Base-by-base conservation (phyloP, 2,797 vertebrate species). In the Vultur gryphus region DNA sequence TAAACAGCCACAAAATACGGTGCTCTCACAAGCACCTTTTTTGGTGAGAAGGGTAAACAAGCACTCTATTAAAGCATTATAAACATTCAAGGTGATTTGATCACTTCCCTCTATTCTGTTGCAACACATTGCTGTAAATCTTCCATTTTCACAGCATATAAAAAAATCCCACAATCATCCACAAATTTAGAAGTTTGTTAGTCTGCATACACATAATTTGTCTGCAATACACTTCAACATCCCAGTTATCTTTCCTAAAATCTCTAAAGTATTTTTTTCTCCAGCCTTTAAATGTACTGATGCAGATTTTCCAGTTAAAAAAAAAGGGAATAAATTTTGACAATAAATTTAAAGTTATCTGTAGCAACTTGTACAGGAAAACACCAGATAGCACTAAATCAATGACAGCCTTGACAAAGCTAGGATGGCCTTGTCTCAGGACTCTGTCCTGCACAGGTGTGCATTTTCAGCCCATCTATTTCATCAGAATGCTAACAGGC, bases 41-140 rank as follows among this genome's bases (percentile, higher is more conserved):
- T 96, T 97, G 95, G 96, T 96, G 87, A 97, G 82, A 94, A 80
- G 89, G 90, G 94, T 96, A 97, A 97, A 97, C 93, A 97, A 96
- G 87, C 93, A 97, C 94, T 94, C 93, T 94, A 91, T 95, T 97
- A 97, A 97, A 97, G 94, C 95, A 96, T 87, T 92, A 93, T 67
- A 85, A 78, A 96, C 79, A 93, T 89, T 93, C 46, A 93, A 55
- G 35, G 54, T 69, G 79, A 96, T 91, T 17, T 54, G 25, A 95
- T 84, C 55, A 84, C 66, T 93, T 89, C 46, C 39, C 62, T 89
- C 92, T 79, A 57, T 31, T 89, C 72, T 49, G 39, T 52, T 95
- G 72, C 61, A 69, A 65, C 25, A 84, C 37, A n/a, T 11, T 17
- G 59, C 61, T 91, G 81, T 57, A 67, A 80, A 87, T 84, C 16